Conservation (phyloP, 2,113 vertebrate species). For the Oriolus oriolus region DNA sequence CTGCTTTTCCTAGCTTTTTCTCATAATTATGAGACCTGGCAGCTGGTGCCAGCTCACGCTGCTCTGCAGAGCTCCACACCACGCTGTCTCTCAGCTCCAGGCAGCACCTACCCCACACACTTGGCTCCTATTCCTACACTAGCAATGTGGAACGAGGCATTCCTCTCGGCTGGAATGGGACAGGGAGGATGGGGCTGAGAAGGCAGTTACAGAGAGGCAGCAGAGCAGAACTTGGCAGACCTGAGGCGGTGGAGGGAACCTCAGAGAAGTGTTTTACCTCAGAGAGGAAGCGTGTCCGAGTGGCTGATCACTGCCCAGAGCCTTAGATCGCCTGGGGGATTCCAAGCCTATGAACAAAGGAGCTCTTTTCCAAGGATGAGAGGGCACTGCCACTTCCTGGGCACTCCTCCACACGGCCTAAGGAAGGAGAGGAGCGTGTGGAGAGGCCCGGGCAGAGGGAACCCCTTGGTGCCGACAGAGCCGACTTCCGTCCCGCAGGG, state of each 20-base stretch:
- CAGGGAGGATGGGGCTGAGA: neutral
- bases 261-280: neutral
- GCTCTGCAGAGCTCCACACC: neutral
- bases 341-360: fast-evolving
- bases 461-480: neutral
- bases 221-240: neutral
- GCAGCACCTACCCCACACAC: neutral
- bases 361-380: neutral
- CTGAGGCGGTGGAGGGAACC: neutral
- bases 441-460: neutral
- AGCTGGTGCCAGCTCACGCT: fast-evolving
- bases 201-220: neutral
- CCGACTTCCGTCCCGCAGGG: neutral
- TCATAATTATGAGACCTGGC: neutral
- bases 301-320: neutral
- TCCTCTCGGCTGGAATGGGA: fast-evolving
- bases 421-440: fast-evolving
- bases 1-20: fast-evolving
- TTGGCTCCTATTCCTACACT: fast-evolving
- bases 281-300: fast-evolving
- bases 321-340: fast-evolving
- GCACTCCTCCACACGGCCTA: fast-evolving
- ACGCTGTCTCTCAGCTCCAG: fast-evolving
- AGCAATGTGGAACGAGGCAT: fast-evolving
- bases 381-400: neutral